These are phyloP conservation scores for Dolichallabes microphthalmus DNA, from an alignment of 2,113 vertebrate species.

Conservation along the genomic window DNA sequence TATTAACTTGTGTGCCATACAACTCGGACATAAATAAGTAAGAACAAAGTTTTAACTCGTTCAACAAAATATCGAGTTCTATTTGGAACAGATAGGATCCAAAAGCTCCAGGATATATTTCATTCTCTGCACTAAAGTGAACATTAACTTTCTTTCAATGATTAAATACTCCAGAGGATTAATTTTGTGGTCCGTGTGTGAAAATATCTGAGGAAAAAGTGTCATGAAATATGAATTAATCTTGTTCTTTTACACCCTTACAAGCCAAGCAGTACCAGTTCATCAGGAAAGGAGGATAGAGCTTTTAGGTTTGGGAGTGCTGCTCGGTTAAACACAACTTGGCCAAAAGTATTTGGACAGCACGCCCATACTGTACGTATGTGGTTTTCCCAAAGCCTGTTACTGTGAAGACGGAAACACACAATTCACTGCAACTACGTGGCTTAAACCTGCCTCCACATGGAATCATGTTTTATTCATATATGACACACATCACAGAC, in stretches of 20 bases:
- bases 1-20: neutral
- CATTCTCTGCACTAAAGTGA: neutral
- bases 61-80: neutral
- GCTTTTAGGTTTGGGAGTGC: neutral
- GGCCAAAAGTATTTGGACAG: neutral
- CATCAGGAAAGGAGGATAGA: neutral
- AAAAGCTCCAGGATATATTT: neutral
- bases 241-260: neutral
- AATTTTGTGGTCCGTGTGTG: neutral
- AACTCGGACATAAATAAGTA: neutral
- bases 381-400: neutral
- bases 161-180: neutral
- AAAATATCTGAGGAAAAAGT: neutral
- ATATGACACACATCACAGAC: neutral
- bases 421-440: neutral
- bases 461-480: neutral
- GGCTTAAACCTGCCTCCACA: neutral
- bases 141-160: constrained; percentile 1
- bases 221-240: neutral
- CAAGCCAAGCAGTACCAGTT: neutral
- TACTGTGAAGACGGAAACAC: neutral
- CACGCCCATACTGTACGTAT: neutral
- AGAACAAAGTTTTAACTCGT: neutral
- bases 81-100: neutral
- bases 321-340: neutral